Conservation (phyloP, 2,888 invertebrate species). For the Drosophila mayaguana region DNA sequence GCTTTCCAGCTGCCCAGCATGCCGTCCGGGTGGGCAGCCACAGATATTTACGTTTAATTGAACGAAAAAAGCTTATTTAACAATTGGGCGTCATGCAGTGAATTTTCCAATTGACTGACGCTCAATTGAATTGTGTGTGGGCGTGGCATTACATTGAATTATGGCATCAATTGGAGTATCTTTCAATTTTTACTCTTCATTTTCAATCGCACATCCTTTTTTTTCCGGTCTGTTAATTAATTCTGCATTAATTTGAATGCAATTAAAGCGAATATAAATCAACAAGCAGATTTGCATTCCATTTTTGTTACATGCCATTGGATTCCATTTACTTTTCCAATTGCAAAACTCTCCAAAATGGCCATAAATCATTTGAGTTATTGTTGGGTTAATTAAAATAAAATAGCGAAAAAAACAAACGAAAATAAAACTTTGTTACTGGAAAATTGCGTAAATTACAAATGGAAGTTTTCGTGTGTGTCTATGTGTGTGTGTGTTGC, state of each 20-base stretch:
- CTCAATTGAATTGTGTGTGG: constrained; percentile 55
- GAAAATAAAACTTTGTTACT: constrained; percentile 10
- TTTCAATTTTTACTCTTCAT: constrained; percentile 8
- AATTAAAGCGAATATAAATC: constrained; percentile 52
- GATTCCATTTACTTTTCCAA: constrained; percentile 22
- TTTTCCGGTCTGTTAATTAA: constrained; percentile 57
- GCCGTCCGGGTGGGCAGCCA: neutral
- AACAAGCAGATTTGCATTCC: constrained; percentile 43
- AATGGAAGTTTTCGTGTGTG: constrained; percentile 44
- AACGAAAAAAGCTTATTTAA: constrained; percentile 34
- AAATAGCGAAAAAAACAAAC: neutral
- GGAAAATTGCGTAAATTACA: constrained; percentile 55
- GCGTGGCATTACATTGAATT: constrained; percentile 33
- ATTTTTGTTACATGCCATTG: constrained; percentile 1
- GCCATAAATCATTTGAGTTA: constrained; percentile 49
- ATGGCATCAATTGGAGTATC: constrained; percentile 16
- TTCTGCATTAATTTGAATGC: constrained; percentile 68
- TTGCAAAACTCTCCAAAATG: constrained; percentile 32
- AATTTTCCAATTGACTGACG: constrained; percentile 59
- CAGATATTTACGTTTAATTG: constrained; percentile 33
- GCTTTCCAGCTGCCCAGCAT: neutral
- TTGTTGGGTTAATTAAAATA: constrained; percentile 54
- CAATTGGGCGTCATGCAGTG: constrained; percentile 34
- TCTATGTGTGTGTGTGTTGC: constrained; percentile 25
- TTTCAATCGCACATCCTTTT: neutral